These are phyloP conservation scores for Kryptopterus vitreolus DNA, from an alignment of 2,797 vertebrate genomes.

Conservation along the genomic window DNA sequence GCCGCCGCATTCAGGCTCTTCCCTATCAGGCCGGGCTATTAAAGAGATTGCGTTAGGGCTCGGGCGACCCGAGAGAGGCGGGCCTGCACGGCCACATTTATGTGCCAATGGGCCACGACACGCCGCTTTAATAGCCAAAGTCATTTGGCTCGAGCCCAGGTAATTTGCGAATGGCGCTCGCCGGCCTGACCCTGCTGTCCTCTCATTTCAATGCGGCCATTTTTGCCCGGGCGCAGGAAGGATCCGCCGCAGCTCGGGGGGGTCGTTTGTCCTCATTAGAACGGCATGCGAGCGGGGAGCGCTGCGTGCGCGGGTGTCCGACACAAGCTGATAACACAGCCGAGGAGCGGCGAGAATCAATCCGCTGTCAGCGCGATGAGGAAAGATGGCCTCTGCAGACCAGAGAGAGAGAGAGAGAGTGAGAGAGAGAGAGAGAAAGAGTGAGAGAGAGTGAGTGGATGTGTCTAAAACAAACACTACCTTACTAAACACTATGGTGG, in stretches of 20 bases:
- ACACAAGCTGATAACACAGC: conserved; percentile 80
- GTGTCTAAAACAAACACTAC: conserved; percentile 21
- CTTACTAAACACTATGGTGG: background rate
- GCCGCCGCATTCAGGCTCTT: conserved; percentile 63
- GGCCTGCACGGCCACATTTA: conserved; percentile 67
- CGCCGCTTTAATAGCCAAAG: conserved; percentile 79
- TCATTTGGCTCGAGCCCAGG: conserved; percentile 77
- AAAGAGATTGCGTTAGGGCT: conserved; percentile 73
- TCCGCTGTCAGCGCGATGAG: conserved; percentile 75
- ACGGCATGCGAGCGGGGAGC: conserved; percentile 81
- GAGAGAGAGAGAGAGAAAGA: conserved; percentile 27
- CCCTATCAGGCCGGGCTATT: conserved; percentile 73
- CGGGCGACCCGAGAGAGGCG: conserved; percentile 70
- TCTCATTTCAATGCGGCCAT: conserved; percentile 78
- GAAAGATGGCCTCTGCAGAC: conserved; percentile 50
- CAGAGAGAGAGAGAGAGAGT: conserved; percentile 33
- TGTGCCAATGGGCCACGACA: conserved; percentile 73
- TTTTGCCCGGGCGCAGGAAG: conserved; percentile 69
- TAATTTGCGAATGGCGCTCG: conserved; percentile 86
- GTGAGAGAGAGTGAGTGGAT: conserved; percentile 39
- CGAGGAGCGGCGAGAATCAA: conserved; percentile 72
- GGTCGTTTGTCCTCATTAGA: conserved; percentile 95
- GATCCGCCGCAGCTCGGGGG: conserved; percentile 81
- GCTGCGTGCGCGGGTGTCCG: conserved; percentile 79
- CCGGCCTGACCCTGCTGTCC: conserved; percentile 72